phyloP scores from a whole-genome alignment of 2,888 invertebrate species.

The Beris chalybata region DNA sequence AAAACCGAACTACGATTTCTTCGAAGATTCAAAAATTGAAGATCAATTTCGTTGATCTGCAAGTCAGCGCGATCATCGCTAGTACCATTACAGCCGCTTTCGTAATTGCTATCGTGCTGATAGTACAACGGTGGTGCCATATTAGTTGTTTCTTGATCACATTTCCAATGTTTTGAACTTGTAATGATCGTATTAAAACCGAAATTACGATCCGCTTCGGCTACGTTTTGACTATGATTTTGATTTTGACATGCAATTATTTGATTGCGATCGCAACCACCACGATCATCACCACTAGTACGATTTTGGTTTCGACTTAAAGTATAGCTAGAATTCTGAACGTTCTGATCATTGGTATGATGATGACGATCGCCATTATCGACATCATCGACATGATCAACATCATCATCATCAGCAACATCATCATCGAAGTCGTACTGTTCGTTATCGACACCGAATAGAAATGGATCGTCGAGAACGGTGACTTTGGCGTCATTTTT shows the following conservation, averaged over 20 bases:
- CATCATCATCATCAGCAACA: not conserved
- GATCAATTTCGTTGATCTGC: slow-evolving; percentile 52
- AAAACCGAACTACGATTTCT: slow-evolving; percentile 38
- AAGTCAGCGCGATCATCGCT: slow-evolving; percentile 40
- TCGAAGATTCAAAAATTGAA: slow-evolving; percentile 52
- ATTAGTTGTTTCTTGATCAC: too few relatives aligned
- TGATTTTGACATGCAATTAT: slow-evolving; percentile 29
- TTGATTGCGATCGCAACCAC: slow-evolving; percentile 31
- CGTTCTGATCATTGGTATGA: too few relatives aligned
- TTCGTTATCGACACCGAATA: slow-evolving; percentile 50
- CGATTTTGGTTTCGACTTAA: slow-evolving; percentile 11
- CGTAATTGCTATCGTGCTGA: too few relatives aligned
- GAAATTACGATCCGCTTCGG: slow-evolving; percentile 35
- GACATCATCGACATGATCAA: too few relatives aligned
- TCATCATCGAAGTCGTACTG: not conserved
- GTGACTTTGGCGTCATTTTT: slow-evolving; percentile 50
- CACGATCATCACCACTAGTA: slow-evolving; percentile 13
- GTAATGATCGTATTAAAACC: slow-evolving; percentile 32
- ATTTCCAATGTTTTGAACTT: too few relatives aligned
- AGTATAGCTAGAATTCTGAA: too few relatives aligned
- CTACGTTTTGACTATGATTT: not conserved
- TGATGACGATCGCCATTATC: too few relatives aligned
- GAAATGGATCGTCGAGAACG: slow-evolving; percentile 55
- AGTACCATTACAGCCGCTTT: too few relatives aligned
- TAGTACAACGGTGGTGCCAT: too few relatives aligned